These are phyloP conservation scores for Sebastes ruberrimus DNA, from an alignment of 2,797 vertebrate genomes.

Conservation along the genomic window DNA sequence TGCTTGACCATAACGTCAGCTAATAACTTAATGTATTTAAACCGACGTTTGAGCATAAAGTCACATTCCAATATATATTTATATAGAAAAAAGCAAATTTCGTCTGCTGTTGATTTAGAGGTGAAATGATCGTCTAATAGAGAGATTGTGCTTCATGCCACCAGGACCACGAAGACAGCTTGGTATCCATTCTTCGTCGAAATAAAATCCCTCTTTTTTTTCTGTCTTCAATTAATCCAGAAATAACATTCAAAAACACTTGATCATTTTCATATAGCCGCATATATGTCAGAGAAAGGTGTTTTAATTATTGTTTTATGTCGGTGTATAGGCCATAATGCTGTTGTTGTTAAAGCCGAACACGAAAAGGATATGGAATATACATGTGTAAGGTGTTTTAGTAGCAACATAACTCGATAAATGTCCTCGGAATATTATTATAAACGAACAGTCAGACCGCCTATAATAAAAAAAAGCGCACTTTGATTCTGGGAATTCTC, in stretches of 20 bases:
- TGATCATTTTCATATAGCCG: not conserved
- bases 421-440: not conserved
- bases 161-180: not conserved
- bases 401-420: not conserved
- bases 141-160: not conserved
- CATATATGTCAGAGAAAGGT: not conserved
- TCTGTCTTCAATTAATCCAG: not conserved
- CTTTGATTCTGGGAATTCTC: conserved; percentile 47
- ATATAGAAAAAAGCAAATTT: not conserved
- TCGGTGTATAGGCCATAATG: conserved; percentile 35
- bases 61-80: not conserved
- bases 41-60: not conserved
- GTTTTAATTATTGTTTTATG: conserved; percentile 5
- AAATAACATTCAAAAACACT: not conserved
- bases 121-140: not conserved
- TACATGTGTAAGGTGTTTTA: not conserved
- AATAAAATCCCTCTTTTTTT: conserved; percentile 5
- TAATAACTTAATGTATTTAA: not conserved
- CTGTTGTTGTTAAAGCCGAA: conserved; percentile 29
- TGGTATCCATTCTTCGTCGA: not conserved
- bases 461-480: conserved; percentile 25
- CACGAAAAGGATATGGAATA: conserved; percentile 9
- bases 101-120: not conserved
- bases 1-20: not conserved
- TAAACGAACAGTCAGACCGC: not conserved